A percentile compares a stretch with the other conserved stretches of the same genome.
phyloP scores from a whole-genome alignment of 2,888 invertebrate genomes.

The Celastrina argiolus region DNA sequence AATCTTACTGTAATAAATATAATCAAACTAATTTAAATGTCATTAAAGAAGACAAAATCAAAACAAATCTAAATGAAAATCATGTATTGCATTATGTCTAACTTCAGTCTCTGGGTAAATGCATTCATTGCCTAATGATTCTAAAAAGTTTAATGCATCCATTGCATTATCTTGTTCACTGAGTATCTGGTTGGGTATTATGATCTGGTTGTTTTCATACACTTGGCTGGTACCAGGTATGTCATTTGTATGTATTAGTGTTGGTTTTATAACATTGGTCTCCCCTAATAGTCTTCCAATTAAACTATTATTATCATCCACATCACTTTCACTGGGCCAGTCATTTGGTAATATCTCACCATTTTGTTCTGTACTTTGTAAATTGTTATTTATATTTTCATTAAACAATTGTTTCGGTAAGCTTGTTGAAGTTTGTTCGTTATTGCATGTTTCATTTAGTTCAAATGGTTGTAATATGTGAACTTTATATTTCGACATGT shows the following conservation, averaged over 20 bases:
- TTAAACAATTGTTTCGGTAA: constrained; percentile 26
- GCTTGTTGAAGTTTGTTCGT: constrained; percentile 28
- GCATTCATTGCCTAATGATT: constrained; percentile 59
- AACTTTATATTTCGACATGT: constrained; percentile 56
- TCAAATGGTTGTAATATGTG: constrained; percentile 55
- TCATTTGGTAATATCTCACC: constrained; percentile 42
- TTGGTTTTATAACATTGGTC: constrained; percentile 46
- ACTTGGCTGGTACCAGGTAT: constrained; percentile 31
- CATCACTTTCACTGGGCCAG: constrained; percentile 45
- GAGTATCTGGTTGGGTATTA: constrained; percentile 29
- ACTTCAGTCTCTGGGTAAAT: constrained; percentile 63
- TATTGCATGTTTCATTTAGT: constrained; percentile 37
- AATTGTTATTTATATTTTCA: constrained; percentile 20
- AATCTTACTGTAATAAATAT: constrained; percentile 29
- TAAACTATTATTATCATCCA: background rate
- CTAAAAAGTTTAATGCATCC: constrained; percentile 56
- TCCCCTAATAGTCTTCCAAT: constrained; percentile 38
- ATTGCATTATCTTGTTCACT: constrained; percentile 56
- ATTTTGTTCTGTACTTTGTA: constrained; percentile 46
- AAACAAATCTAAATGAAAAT: constrained; percentile 67
- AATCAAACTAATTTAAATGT: constrained; percentile 36
- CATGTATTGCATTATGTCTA: constrained; percentile 56
- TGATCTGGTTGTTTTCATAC: constrained; percentile 33
- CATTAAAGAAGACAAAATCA: constrained; percentile 43
- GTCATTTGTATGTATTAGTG: constrained; percentile 51